These are phyloP conservation scores for Drosophila barbarae DNA, from an alignment of 2,888 invertebrate genomes.

Conservation along the genomic window DNA sequence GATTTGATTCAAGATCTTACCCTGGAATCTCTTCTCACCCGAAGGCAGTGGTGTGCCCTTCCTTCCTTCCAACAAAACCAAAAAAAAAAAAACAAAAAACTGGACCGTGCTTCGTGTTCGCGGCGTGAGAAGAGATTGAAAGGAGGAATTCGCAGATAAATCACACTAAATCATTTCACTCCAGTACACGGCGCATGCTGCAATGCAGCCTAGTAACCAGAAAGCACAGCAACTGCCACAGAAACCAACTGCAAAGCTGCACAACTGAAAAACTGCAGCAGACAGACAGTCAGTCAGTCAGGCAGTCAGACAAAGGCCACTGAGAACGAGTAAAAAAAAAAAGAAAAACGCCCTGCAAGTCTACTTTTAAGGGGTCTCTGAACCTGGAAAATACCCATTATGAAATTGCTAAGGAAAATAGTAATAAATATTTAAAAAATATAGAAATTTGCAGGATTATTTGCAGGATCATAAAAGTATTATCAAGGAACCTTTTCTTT, in stretches of 20 bases:
- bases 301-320: constrained; percentile 25
- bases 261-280: neutral
- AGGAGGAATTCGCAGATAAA: constrained; percentile 76
- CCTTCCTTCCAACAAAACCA: neutral
- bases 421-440: neutral
- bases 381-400: neutral
- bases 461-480: no score
- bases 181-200: constrained; percentile 63
- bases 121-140: constrained; percentile 77
- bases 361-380: neutral
- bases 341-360: neutral
- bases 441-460: no score
- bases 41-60: constrained; percentile 8
- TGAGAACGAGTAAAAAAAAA: constrained; percentile 6
- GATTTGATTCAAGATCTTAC: constrained; percentile 8
- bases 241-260: neutral
- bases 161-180: constrained; percentile 77
- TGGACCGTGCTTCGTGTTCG: constrained; percentile 30
- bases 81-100: neutral
- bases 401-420: neutral
- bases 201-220: constrained; percentile 50
- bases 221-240: neutral
- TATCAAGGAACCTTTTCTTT: no score
- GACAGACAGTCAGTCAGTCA: constrained; percentile 3
- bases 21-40: constrained; percentile 4